Base-by-base conservation (phyloP, 2,113 vertebrate species). In the Phoenicopterus ruber region DNA sequence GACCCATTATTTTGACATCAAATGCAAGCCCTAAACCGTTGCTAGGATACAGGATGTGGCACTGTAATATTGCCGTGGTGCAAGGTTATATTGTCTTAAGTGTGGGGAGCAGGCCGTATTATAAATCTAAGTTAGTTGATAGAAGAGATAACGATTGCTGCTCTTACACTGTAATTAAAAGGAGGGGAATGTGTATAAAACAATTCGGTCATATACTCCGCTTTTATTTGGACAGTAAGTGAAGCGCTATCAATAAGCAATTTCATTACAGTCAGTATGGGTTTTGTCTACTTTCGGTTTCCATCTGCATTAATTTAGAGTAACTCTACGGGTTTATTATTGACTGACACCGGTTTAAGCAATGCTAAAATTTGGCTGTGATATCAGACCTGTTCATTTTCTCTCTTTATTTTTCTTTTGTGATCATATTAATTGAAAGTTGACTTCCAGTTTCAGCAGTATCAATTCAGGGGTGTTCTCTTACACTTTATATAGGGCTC, bases 1-100 rank as follows among this genome's bases (percentile, higher is more conserved):
- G 78, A 85, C 97, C 82, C 58, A 82, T 95, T 97, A 96, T 97
- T 97, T 97, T 96, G 94, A 86, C 89, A 96, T 95, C 93, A 92
- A 96, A 96, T 96, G 82, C 67, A 93, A 93, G 93, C 84, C 93
- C 96, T 94, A 93, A 93, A 90, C 87, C 2, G 93, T 97, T 97
- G 96, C 95, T 97, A 97, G 93, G 97, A 97, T 96, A 97, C 97
- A 78, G 87, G 86, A 91, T 86, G 91, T 93, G 89, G 82, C 77
- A 83, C 95, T 94, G 77, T 82, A 95, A 85, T 93, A 83, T 74
- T 90, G 93, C 84, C 1, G 2, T 80, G 74, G 72, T 95, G 84
- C 89, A 91, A 86, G 91, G 89, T 93, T 95, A 93, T 96, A 91
- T 95, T 95, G 94, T 93, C 91, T 94, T 91, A 95, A 94, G 87